Evolutionary conservation across 2,113 vertebrate species (phyloP), one percentile per base, ranked within the genome.

Genomic region (Lophius piscatorius): DNA sequence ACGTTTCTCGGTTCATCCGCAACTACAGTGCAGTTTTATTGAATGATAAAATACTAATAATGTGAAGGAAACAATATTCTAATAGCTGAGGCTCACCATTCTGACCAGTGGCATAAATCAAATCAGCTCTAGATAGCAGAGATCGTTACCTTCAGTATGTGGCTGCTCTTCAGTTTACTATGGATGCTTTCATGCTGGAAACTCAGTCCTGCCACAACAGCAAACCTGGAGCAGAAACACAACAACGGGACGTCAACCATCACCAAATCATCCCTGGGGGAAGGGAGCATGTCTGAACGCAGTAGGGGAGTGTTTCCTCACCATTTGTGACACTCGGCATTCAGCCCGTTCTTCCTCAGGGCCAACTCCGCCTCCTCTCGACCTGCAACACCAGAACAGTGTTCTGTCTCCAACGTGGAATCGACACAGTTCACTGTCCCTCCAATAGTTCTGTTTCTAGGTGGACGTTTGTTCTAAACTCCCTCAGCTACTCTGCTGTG

Each of bases 281-380:
- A 10, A 35, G 2, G 5, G 29, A 31, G 9, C 1, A 3, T 10
- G 9, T 8, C 8, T 31, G 8, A 6, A 31, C 2, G 8, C 11
- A 6, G 3, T 16, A 5, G 13, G 36, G 3, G 9, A 23, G 20
- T 4, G 12, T 12, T 12, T 18, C 21, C 91, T 36, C 81, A 98
- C 96, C 95, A 96, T 63, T 94, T 94, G 75, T 98, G 94, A 81
- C 93, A 94, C 29, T 95, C 93, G 0, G 92, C 93, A 12, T 86
- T 93, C 29, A 91, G 87, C 34, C 89, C 86, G 29, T 90, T 93
- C 28, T 89, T 93, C 85, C 86, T 86, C 77, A 95, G 83, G 35
- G 92, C 92, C 1, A 66, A 36, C 71, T 96, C 93, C 0, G 94
- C 86, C 72, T 88, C 95, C 77, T 93, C 93, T 45, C 89, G 94